Evolutionary conservation across 2,113 vertebrate species (phyloP).

Genomic region (Oncorhynchus gorbuscha): DNA sequence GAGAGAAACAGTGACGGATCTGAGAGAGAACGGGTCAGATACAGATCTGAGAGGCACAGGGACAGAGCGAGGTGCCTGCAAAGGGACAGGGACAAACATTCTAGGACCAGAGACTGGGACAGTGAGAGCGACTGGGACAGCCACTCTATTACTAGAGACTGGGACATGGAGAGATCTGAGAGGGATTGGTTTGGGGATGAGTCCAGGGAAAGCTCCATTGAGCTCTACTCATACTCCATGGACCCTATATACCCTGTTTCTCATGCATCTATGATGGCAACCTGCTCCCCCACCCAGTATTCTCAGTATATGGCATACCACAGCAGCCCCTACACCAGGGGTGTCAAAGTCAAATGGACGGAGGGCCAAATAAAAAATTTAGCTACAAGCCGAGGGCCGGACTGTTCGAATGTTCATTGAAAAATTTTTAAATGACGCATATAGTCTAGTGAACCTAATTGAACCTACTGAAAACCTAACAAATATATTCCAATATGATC

Average conservation of each 20-base stretch:
- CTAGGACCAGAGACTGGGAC: neutral
- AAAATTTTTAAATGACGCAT: too few species aligned
- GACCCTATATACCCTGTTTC: neutral
- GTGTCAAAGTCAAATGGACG: too few species aligned
- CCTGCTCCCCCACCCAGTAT: conserved; percentile 15
- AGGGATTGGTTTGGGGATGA: neutral
- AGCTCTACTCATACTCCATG: conserved; percentile 7
- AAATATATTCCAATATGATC: too few species aligned
- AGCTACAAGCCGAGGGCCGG: too few species aligned
- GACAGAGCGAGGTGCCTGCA: too few species aligned
- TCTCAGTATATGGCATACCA: neutral
- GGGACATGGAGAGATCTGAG: neutral
- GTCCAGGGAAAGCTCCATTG: neutral
- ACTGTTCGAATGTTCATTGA: too few species aligned
- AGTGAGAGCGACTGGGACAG: neutral
- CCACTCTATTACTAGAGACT: neutral
- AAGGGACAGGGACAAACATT: neutral
- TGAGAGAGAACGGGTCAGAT: too few species aligned
- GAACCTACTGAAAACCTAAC: too few species aligned
- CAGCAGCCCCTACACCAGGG: too few species aligned
- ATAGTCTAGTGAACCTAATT: too few species aligned
- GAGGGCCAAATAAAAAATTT: too few species aligned
- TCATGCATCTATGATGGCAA: neutral
- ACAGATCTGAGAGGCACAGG: neutral
- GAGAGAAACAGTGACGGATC: neutral